A percentile compares a stretch with the other conserved stretches of the same genome.
phyloP scores from a whole-genome alignment of 2,113 vertebrate genomes.

The Pristiophorus japonicus region DNA sequence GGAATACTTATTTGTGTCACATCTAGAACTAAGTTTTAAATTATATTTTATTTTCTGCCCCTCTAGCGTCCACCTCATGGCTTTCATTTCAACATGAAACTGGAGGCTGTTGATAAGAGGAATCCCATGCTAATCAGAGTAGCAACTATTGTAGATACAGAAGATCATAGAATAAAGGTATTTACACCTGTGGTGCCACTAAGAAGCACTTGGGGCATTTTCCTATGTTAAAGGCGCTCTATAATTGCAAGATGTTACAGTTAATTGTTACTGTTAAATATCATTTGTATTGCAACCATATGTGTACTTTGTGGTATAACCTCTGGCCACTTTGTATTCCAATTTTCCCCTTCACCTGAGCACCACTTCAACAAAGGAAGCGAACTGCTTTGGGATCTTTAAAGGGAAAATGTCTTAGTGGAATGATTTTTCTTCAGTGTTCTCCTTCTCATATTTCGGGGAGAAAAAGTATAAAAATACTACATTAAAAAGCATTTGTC shows the following conservation, averaged over 20 bases:
- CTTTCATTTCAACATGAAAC: constrained; percentile 65
- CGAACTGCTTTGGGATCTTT: neutral
- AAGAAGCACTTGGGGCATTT: neutral
- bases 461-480: neutral
- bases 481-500: neutral
- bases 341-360: neutral
- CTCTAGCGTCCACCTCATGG: constrained; percentile 64
- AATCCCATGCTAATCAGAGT: constrained; percentile 75
- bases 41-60: neutral
- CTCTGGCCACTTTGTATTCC: neutral
- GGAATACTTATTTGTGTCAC: neutral
- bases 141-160: constrained; percentile 61
- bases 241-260: neutral
- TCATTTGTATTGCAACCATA: neutral
- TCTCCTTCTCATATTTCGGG: neutral
- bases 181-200: neutral
- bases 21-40: neutral
- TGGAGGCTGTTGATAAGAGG: constrained; percentile 74
- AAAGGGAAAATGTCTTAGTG: neutral
- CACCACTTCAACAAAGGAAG: neutral
- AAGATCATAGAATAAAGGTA: constrained; percentile 71
- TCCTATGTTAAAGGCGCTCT: neutral
- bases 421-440: neutral
- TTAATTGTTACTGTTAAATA: neutral
- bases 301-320: neutral